Evolutionary conservation across 2,797 vertebrate genomes (phyloP).

Genomic region (Bryconaethiops microstoma): DNA sequence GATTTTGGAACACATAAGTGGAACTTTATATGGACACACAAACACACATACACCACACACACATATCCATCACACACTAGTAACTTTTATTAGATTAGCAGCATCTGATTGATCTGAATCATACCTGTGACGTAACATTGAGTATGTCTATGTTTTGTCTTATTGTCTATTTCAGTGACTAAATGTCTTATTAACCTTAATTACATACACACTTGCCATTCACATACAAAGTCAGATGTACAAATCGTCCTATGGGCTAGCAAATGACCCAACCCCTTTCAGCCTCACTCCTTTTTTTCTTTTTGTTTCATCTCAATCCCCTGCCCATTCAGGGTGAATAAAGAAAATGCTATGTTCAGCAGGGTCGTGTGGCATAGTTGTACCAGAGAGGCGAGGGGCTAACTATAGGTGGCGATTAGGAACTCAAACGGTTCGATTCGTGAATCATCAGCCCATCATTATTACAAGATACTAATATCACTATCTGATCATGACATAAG

Average conservation of each 20-base stretch:
- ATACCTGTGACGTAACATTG: background rate
- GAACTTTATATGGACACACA: background rate
- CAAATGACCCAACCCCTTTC: conserved; percentile 56
- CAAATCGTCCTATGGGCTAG: conserved; percentile 25
- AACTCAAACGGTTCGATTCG: background rate
- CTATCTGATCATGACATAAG: conserved; percentile 23
- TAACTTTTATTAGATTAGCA: background rate
- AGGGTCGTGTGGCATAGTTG: conserved; percentile 60
- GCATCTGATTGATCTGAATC: background rate
- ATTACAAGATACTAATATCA: conserved; percentile 2
- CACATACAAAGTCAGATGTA: conserved; percentile 11
- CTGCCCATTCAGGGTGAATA: conserved; percentile 71
- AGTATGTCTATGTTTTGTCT: background rate
- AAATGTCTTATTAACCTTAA: background rate
- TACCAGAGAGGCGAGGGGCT: conserved; percentile 44
- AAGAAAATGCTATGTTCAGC: conserved; percentile 76
- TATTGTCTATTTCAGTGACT: background rate
- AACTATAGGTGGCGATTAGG: conserved; percentile 42
- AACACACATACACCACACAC: background rate
- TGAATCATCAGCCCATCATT: conserved; percentile 13
- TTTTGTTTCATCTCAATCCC: conserved; percentile 77
- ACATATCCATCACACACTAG: background rate
- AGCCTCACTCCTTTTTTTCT: conserved; percentile 68
- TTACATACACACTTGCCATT: background rate
- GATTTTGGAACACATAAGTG: background rate